Percentiles rank a stretch among this genome's conserved stretches.
phyloP scores from a whole-genome alignment of 2,797 vertebrate species.

The Sparidentex hasta region DNA sequence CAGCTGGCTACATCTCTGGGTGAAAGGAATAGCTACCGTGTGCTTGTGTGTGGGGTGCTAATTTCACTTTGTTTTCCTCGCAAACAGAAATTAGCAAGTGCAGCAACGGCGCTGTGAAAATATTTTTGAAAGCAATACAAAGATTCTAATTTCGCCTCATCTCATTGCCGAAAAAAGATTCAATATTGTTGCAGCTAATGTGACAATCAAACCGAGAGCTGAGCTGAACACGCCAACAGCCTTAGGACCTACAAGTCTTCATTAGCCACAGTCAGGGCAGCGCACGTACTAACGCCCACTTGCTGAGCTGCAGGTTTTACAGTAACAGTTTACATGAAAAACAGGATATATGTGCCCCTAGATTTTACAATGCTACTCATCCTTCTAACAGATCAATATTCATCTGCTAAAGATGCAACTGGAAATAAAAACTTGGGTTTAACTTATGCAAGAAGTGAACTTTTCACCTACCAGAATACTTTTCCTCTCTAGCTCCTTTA shows the following conservation, averaged over 20 bases:
- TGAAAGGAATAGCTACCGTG: conserved; percentile 4
- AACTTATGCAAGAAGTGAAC: neutral
- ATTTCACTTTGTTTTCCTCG: conserved; percentile 6
- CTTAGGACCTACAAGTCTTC: conserved; percentile 14
- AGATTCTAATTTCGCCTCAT: conserved; percentile 1
- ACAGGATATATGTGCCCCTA: neutral
- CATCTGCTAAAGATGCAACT: neutral
- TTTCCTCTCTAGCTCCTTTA: neutral
- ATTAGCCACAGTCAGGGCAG: conserved; percentile 29
- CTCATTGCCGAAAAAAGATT: neutral
- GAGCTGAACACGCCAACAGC: conserved; percentile 5
- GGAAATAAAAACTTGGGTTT: conserved; percentile 9
- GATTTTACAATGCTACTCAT: neutral
- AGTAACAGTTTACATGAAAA: conserved; percentile 15
- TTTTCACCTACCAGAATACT: neutral
- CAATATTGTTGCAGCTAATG: neutral
- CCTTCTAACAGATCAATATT: neutral
- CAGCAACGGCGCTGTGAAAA: neutral
- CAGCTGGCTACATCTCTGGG: conserved; percentile 14
- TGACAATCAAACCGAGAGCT: conserved; percentile 4
- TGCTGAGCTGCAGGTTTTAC: conserved; percentile 31
- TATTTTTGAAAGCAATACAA: conserved; percentile 16
- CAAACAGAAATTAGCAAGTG: conserved; percentile 17
- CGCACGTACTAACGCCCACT: conserved; percentile 12
- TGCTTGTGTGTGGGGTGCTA: conserved; percentile 8